Percentiles rank a stretch among this genome's conserved stretches.
Evolutionary conservation across 1,140 invertebrate genomes (phyloP).

Genomic region (Wiebesia pumilae): DNA sequence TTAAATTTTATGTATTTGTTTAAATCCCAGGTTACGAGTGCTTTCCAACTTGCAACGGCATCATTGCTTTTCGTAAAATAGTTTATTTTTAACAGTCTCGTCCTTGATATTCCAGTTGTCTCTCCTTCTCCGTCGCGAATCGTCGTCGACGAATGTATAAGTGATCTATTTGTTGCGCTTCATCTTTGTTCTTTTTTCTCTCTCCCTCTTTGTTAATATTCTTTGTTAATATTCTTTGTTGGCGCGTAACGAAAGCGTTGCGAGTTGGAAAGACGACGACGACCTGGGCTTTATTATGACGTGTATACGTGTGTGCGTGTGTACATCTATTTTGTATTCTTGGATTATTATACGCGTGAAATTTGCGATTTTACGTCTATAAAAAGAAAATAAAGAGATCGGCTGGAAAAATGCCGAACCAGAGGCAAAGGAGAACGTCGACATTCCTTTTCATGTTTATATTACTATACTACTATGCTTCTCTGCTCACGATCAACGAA

Average conservation of each 20-base stretch:
- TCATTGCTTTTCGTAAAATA: not conserved
- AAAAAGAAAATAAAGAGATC: not conserved
- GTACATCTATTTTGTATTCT: not conserved
- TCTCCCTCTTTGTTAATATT: slow-evolving; percentile 9
- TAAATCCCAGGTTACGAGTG: slow-evolving; percentile 24
- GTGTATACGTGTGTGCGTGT: slow-evolving; percentile 16
- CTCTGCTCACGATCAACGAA: not conserved
- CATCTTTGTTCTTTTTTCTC: not conserved
- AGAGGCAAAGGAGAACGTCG: slow-evolving; percentile 12
- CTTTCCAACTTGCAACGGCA: slow-evolving; percentile 53
- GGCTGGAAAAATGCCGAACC: not conserved
- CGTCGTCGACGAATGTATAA: not conserved
- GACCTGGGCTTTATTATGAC: slow-evolving; percentile 16
- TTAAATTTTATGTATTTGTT: slow-evolving; percentile 15
- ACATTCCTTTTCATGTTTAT: not conserved
- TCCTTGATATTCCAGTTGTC: not conserved
- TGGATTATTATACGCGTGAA: not conserved
- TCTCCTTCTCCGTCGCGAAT: not conserved
- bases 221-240: not conserved
- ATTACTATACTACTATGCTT: not conserved
- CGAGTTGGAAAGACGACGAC: slow-evolving; percentile 52
- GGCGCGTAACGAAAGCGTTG: slow-evolving; percentile 26
- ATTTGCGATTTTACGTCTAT: not conserved
- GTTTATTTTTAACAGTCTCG: not conserved
- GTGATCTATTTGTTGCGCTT: not conserved